phyloP scores from a whole-genome alignment of 2,113 vertebrate genomes.

The Macroglossus sobrinus region DNA sequence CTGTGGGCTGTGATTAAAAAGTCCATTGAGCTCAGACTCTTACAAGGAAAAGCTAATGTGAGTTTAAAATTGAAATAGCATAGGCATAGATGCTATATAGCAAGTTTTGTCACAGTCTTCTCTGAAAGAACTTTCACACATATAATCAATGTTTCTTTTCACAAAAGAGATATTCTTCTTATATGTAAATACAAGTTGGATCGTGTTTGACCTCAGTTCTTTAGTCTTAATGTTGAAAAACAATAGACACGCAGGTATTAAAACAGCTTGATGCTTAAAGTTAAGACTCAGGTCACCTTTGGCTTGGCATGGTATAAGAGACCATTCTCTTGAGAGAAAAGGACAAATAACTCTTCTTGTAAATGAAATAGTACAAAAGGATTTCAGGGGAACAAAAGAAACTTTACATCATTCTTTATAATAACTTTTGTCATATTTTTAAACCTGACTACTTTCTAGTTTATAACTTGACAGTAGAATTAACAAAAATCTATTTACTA shows the following conservation, averaged over 20 bases:
- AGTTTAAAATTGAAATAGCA: slow-evolving; percentile 46
- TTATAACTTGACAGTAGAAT: slow-evolving; percentile 30
- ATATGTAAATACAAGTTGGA: slow-evolving; percentile 60
- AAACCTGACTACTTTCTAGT: slow-evolving; percentile 43
- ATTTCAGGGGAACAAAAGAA: slow-evolving; percentile 11
- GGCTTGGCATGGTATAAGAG: not conserved
- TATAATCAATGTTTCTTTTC: slow-evolving; percentile 60
- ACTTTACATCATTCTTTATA: slow-evolving; percentile 48
- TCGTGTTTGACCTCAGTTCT: slow-evolving; percentile 57
- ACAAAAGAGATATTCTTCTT: slow-evolving; percentile 46
- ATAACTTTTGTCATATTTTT: slow-evolving; percentile 20
- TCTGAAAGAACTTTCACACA: slow-evolving; percentile 42
- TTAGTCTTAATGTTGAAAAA: slow-evolving; percentile 39
- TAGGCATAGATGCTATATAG: not conserved
- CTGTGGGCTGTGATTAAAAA: slow-evolving; percentile 32
- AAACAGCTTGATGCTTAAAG: slow-evolving; percentile 2
- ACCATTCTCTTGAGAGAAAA: not conserved
- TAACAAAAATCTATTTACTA: slow-evolving; percentile 17
- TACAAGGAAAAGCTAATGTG: slow-evolving; percentile 32
- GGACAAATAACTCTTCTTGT: slow-evolving; percentile 34
- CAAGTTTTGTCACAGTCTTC: slow-evolving; percentile 47
- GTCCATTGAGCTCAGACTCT: slow-evolving; percentile 44
- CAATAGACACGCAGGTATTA: slow-evolving; percentile 16
- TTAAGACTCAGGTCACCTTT: slow-evolving; percentile 48
- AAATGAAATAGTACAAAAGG: not conserved